Base-by-base conservation (phyloP, 2,797 vertebrate species). In the Scleropages formosus region DNA sequence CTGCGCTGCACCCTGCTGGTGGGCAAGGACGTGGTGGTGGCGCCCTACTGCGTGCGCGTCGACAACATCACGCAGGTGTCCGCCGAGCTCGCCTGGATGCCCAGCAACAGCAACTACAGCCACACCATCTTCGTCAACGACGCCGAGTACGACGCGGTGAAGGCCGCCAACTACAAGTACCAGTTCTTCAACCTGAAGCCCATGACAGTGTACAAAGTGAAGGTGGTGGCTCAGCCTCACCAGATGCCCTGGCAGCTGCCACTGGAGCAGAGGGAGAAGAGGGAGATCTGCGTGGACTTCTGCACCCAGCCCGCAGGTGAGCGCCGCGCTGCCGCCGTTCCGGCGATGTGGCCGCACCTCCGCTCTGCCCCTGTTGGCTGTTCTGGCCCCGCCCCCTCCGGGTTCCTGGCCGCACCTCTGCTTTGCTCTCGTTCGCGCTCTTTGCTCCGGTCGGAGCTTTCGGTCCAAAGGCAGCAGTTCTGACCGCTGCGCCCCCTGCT, bases 241-340 rank as follows among this genome's bases (percentile, higher is more conserved):
- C 96, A 98, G 92, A 91, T 97, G 93, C 98, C 98, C 87, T 99
- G 98, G 98, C 96, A 99, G 87, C 95, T 99, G 80, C 94, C 95
- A 0, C 83, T 96, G 83, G 97, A 97, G 80, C 96, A 99, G 67
- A 89, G 98, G 71, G 96, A 98, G 31, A 96, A 94, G 85, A 95
- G 93, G 83, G 96, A 98, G 86, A 95, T 95, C 87, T 94, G 89
- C 4, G 91, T 95, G 85, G 97, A 98, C 84, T 99, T 99, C 91
- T 96, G 94, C 85, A 98, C 97, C 0, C 93, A 96, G 89, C 93
- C 95, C 27, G 93, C 96, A 93, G 98, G 98, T 99, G 86, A 89
- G 90, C 71, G 74, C 47, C 46, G 27, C 20, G 62, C 8, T 56
- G 9, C 64, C 20, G 60, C 24, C 68, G 27, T 81, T 64, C 68